A percentile compares a stretch with the other conserved stretches of the same genome.
phyloP scores from a whole-genome alignment of 2,113 vertebrate genomes.

The Bothrops jararaca region DNA sequence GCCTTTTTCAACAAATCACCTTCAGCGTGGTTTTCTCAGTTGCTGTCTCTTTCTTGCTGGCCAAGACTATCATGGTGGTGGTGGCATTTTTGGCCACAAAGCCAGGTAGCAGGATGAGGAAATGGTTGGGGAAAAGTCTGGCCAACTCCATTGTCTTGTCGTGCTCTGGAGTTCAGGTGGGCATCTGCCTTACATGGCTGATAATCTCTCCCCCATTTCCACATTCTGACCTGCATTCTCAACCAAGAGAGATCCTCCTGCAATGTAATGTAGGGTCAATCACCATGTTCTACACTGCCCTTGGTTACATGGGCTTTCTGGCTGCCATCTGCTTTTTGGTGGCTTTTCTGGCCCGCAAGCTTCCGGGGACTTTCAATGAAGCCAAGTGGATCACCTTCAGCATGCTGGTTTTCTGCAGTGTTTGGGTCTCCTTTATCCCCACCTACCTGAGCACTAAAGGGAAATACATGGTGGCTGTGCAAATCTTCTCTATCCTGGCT shows the following conservation, averaged over 20 bases:
- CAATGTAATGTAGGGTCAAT: background rate
- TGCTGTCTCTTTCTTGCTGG: too few relatives aligned
- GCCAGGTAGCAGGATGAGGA: background rate
- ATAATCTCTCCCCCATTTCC: too few relatives aligned
- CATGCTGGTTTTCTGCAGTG: too few relatives aligned
- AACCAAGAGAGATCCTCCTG: background rate
- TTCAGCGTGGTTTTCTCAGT: background rate
- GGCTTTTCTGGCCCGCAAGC: background rate
- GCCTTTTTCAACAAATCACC: background rate
- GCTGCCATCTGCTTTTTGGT: background rate
- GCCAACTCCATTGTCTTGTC: background rate
- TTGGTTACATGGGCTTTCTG: background rate
- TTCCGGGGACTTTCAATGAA: background rate
- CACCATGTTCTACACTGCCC: background rate
- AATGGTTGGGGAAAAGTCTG: background rate
- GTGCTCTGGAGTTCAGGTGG: background rate
- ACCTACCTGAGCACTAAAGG: too few relatives aligned
- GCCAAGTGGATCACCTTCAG: too few relatives aligned
- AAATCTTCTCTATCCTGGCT: background rate
- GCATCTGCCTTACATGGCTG: background rate
- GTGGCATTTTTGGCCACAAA: background rate
- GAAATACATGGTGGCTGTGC: background rate
- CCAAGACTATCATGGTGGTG: background rate
- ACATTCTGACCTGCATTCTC: too few relatives aligned
- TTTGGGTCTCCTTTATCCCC: too few relatives aligned